phyloP scores from a whole-genome alignment of 2,113 vertebrate species.

The Bubo bubo region DNA sequence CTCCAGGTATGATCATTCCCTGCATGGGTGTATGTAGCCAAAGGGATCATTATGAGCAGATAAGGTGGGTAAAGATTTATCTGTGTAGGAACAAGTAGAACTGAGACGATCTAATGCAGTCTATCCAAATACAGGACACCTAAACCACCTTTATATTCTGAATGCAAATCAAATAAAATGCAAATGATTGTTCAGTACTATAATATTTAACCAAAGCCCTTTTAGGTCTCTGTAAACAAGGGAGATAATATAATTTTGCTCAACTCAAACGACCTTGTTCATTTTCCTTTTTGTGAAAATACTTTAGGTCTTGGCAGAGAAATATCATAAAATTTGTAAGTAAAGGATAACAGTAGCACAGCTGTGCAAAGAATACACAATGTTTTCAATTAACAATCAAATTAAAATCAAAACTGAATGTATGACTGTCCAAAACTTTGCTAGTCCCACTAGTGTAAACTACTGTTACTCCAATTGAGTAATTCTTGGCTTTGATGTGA shows the following conservation, averaged over 20 bases:
- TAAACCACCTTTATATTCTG: background rate
- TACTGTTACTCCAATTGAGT: background rate
- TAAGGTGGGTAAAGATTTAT: background rate
- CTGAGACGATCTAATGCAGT: background rate
- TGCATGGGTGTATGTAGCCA: background rate
- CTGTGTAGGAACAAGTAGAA: background rate
- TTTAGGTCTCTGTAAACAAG: background rate
- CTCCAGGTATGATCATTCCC: background rate
- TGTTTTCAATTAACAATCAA: background rate
- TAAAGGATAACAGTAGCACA: background rate
- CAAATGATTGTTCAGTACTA: background rate
- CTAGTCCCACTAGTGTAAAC: background rate
- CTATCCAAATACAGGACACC: background rate
- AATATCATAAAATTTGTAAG: background rate
- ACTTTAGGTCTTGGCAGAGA: background rate
- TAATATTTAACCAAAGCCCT: background rate
- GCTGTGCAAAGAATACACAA: background rate
- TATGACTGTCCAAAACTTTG: background rate
- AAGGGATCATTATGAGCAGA: background rate
- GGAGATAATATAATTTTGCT: background rate
- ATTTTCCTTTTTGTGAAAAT: background rate
- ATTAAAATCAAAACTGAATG: background rate
- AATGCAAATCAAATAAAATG: background rate
- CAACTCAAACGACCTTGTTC: background rate
- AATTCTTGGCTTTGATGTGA: background rate